Base-by-base conservation (phyloP, 2,888 invertebrate species). In the Chrysopilus asiliformis region DNA sequence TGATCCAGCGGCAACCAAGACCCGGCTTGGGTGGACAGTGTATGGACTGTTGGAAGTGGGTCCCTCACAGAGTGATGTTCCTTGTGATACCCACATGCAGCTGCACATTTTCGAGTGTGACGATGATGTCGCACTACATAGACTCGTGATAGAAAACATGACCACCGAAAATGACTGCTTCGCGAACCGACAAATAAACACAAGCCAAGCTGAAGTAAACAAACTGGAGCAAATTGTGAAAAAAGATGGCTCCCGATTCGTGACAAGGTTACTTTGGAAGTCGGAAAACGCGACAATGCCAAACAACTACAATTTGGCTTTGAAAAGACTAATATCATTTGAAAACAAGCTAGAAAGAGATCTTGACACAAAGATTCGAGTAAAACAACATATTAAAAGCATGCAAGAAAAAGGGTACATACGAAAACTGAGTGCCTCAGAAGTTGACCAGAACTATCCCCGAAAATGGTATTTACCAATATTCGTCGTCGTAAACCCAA, bases 391-490 rank as follows among this genome's bases (percentile, higher is more conserved):
- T 19, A 9, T 43, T 8, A 12, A 34, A 27, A 36, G 41, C 19
- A 43, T 35, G n/a, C 16, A 43, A 6, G 24, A 40, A 10, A 38
- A 45, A 32, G 38, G 38, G 16, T 48, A 47, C 22, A 40, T 41
- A 2, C 22, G 39, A 13, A 30, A 32, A 29, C 29, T 38, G 13
- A 18, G 30, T 14, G 32, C 28, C 20, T 32, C 36, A 22, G 41
- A 47, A 36, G 10, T 40, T 16, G 30, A 29, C 16, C 13, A 18
- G 31, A 19, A 34, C 10, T 14, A 15, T 15, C 26, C 28, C 9
- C 34, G 29, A 27, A 43, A 28, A 4, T 48, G 47, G 48, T 49
- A 45, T n/a, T n/a, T n/a, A n/a, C n/a, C n/a, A n/a, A n/a, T n/a
- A n/a, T n/a, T n/a, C n/a, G n/a, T n/a, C n/a, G n/a, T n/a, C n/a